These are phyloP conservation scores for Lates japonicus DNA, from an alignment of 2,797 vertebrate species.

Conservation along the genomic window DNA sequence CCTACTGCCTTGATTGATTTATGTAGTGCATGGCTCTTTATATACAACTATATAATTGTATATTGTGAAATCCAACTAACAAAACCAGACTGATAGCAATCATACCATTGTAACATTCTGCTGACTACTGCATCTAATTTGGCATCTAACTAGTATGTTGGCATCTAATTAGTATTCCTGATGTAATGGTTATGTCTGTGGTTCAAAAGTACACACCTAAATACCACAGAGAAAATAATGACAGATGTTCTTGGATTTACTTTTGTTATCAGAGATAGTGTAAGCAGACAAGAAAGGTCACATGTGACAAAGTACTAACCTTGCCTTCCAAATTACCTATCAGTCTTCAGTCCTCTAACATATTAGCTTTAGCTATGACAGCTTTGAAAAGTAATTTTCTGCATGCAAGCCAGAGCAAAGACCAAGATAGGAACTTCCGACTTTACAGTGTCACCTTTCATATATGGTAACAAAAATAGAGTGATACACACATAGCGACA, in stretches of 20 bases:
- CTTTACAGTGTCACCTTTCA: slow-evolving; percentile 68
- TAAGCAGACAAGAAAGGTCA: slow-evolving; percentile 13
- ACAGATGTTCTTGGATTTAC: not conserved
- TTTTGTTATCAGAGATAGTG: not conserved
- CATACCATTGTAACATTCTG: not conserved
- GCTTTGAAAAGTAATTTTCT: slow-evolving; percentile 59
- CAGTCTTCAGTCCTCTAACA: not conserved
- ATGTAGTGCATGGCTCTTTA: too few relatives aligned
- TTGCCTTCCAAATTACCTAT: slow-evolving; percentile 13
- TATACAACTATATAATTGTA: too few relatives aligned
- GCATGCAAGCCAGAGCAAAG: slow-evolving; percentile 42
- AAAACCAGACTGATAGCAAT: not conserved
- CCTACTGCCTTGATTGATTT: not conserved
- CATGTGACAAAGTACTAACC: not conserved
- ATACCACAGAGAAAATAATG: not conserved
- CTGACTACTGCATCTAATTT: not conserved
- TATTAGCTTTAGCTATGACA: slow-evolving; percentile 35
- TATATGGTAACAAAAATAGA: slow-evolving; percentile 40
- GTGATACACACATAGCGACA: not conserved
- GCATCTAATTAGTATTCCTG: too few relatives aligned
- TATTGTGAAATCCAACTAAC: too few relatives aligned
- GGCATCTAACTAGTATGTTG: too few relatives aligned
- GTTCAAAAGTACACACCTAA: not conserved
- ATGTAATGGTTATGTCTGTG: not conserved
- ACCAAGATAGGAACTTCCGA: slow-evolving; percentile 62